Evolutionary conservation across 2,113 vertebrate genomes (phyloP).

Genomic region (Charina bottae): DNA sequence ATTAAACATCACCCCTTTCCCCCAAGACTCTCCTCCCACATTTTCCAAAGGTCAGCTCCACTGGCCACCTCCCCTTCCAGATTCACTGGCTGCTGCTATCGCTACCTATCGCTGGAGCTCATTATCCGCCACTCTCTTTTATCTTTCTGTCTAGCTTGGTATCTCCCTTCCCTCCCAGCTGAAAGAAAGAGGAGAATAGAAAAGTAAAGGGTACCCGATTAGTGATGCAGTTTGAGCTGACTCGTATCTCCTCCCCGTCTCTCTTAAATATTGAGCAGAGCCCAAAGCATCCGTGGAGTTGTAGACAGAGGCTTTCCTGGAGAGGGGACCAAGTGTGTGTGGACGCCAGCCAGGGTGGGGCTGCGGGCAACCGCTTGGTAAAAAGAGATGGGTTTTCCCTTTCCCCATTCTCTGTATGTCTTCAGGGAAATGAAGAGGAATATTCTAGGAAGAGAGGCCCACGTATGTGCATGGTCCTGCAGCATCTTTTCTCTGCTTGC

Average conservation of each 20-base stretch:
- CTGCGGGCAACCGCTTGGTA: background rate
- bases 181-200: background rate
- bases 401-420: conserved; percentile 6
- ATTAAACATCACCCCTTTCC: conserved; percentile 9
- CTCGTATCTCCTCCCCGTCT: background rate
- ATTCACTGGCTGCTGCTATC: background rate
- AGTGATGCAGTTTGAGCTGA: background rate
- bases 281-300: background rate
- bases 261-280: conserved; percentile 19
- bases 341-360: background rate
- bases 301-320: background rate
- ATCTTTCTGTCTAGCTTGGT: background rate
- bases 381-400: background rate
- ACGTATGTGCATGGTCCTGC: background rate
- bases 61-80: conserved; percentile 1
- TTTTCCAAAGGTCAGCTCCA: conserved; percentile 26
- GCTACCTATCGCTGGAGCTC: conserved; percentile 2
- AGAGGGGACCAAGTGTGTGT: conserved; percentile 29
- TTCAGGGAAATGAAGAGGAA: background rate
- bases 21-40: background rate
- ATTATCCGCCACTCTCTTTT: conserved; percentile 8
- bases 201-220: background rate
- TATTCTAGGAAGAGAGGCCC: rapidly evolving
- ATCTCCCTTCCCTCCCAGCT: background rate
- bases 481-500: no score